These are phyloP conservation scores for Notechis scutatus DNA, from an alignment of 2,113 vertebrate genomes.

Conservation along the genomic window DNA sequence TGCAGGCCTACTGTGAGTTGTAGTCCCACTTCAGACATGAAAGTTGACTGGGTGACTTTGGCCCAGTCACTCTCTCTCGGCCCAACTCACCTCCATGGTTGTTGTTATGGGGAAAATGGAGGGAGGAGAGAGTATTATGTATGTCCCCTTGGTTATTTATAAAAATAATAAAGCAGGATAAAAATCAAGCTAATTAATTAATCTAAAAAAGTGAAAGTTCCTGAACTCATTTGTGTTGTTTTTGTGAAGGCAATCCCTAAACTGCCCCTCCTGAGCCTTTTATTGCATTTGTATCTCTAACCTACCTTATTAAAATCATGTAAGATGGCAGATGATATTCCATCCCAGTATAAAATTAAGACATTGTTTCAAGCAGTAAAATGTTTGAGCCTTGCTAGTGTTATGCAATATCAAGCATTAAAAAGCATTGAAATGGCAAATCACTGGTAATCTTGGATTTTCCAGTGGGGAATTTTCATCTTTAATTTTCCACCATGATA, in stretches of 20 bases:
- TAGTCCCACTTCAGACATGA: not conserved
- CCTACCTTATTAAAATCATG: not conserved
- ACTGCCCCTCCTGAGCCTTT: not conserved
- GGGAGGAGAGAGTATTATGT: not conserved
- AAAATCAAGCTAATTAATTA: not conserved
- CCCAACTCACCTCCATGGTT: not conserved
- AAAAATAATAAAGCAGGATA: not conserved
- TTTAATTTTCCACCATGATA: not conserved
- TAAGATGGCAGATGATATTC: not conserved
- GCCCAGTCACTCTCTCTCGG: not conserved
- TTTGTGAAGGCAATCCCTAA: not conserved
- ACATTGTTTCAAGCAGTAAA: not conserved
- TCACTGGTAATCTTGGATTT: not conserved
- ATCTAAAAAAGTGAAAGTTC: not conserved
- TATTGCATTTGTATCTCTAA: not conserved
- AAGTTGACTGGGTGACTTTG: not conserved
- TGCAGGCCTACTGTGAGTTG: not conserved
- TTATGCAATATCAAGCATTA: not conserved
- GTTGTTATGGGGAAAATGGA: not conserved
- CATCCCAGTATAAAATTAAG: not conserved
- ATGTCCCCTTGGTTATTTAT: not conserved
- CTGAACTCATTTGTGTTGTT: not conserved
- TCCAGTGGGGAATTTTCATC: not conserved
- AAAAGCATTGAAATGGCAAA: not conserved
- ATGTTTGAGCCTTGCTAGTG: not conserved